Percentiles rank a stretch among this genome's conserved stretches.
Evolutionary conservation across 2,797 vertebrate species (phyloP).

Genomic region (Poecilia wingei): DNA sequence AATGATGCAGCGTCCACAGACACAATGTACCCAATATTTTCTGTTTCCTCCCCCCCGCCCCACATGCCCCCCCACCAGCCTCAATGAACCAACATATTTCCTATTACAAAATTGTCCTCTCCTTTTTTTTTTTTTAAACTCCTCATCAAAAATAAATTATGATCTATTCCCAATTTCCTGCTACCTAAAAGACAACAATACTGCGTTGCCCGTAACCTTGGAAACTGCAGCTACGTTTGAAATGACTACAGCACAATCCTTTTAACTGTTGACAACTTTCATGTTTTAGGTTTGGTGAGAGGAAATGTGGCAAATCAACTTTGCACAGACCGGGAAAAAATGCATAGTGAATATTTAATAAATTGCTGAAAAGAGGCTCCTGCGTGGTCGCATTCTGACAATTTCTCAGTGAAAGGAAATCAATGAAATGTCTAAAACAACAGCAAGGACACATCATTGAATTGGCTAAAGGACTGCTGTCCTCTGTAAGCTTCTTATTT

Average conservation of each 20-base stretch:
- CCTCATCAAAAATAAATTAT: conserved; percentile 49
- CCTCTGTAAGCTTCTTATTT: conserved; percentile 62
- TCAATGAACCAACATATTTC: conserved; percentile 35
- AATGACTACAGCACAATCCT: conserved; percentile 41
- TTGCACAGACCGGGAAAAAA: conserved; percentile 8
- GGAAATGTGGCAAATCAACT: conserved; percentile 16
- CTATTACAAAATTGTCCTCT: conserved; percentile 24
- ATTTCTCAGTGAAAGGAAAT: conserved; percentile 22
- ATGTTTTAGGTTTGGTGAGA: conserved; percentile 19
- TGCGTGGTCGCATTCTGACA: conserved; percentile 8
- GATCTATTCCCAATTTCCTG: conserved; percentile 41
- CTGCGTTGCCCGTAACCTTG: conserved; percentile 67
- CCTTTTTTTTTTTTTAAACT: conserved; percentile 10
- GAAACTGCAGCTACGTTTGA: conserved; percentile 69
- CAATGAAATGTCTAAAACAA: conserved; percentile 45
- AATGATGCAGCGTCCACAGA: neutral
- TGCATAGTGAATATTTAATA: neutral
- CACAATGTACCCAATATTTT: neutral
- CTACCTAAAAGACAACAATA: conserved; percentile 26
- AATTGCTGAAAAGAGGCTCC: conserved; percentile 1
- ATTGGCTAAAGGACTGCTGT: conserved; percentile 53
- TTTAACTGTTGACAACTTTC: conserved; percentile 35
- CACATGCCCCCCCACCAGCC: neutral
- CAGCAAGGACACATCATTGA: conserved; percentile 31
- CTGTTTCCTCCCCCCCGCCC: neutral